phyloP scores from a whole-genome alignment of 2,888 invertebrate species.

The Ferdinandea cuprea region DNA sequence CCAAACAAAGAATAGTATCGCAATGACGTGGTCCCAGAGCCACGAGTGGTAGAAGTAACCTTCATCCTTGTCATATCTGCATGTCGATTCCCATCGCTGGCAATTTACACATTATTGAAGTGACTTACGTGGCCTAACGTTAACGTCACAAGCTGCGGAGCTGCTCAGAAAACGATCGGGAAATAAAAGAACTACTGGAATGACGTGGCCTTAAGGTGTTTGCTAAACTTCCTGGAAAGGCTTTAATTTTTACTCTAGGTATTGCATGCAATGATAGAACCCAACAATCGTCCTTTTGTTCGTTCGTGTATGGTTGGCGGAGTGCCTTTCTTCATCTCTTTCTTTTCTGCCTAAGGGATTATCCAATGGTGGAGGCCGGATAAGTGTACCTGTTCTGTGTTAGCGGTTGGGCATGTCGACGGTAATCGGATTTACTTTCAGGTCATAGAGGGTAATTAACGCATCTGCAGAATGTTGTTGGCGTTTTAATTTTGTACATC shows the following conservation, averaged over 20 bases:
- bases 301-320: constrained; percentile 1
- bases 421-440: constrained; percentile 62
- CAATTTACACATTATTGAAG: neutral
- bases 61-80: constrained; percentile 50
- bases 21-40: constrained; percentile 12
- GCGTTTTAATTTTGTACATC: constrained; percentile 56
- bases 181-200: constrained; percentile 8
- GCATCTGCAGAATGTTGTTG: constrained; percentile 64
- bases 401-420: constrained; percentile 36
- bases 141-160: no score
- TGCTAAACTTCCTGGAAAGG: constrained; percentile 30
- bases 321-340: constrained; percentile 41
- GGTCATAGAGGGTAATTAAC: constrained; percentile 57
- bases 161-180: constrained; percentile 14
- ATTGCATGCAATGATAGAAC: constrained; percentile 25
- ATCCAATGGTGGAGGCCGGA: neutral
- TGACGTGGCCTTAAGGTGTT: constrained; percentile 55
- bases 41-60: neutral
- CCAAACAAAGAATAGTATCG: neutral
- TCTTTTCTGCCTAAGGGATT: constrained; percentile 29
- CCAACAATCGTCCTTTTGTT: constrained; percentile 2
- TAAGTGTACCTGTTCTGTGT: constrained; percentile 9
- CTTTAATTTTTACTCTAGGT: constrained; percentile 34
- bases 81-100: constrained; percentile 40
- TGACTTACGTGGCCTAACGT: constrained; percentile 60